A percentile compares a stretch with the other conserved stretches of the same genome.
These are phyloP conservation scores for Triplophysa yarkandensis DNA, from an alignment of 2,797 vertebrate genomes.

Conservation along the genomic window DNA sequence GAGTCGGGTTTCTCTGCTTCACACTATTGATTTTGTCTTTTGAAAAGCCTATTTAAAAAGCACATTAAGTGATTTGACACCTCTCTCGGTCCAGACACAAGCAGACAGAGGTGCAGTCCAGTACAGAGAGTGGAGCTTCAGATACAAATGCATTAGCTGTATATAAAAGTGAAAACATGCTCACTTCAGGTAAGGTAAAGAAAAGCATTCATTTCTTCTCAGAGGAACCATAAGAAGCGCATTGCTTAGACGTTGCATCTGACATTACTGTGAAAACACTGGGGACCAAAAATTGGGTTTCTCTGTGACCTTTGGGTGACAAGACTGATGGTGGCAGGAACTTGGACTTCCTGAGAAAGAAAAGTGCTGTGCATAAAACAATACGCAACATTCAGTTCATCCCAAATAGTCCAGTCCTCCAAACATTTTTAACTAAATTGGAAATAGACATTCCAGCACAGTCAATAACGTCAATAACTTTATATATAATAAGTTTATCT, in stretches of 20 bases:
- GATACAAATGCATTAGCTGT: background rate
- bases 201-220: conserved; percentile 64
- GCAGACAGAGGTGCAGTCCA: conserved; percentile 49
- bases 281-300: conserved; percentile 66
- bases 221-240: conserved; percentile 60
- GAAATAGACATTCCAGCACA: no score
- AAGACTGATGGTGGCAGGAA: conserved; percentile 73
- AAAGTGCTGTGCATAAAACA: background rate
- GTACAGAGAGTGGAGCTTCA: background rate
- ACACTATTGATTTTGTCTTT: conserved; percentile 74
- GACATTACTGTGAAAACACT: conserved; percentile 50
- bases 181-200: conserved; percentile 50
- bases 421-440: no score
- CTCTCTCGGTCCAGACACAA: conserved; percentile 61
- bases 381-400: background rate
- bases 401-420: background rate
- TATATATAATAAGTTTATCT: no score
- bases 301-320: conserved; percentile 61
- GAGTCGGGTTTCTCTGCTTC: conserved; percentile 67
- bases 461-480: no score
- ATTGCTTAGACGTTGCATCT: conserved; percentile 10
- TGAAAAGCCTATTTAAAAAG: conserved; percentile 75
- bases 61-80: conserved; percentile 72
- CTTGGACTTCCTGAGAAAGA: conserved; percentile 65
- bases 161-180: conserved; percentile 57